Conservation (phyloP, 2,888 invertebrate genomes). For the Nemotelus nigrinus region DNA sequence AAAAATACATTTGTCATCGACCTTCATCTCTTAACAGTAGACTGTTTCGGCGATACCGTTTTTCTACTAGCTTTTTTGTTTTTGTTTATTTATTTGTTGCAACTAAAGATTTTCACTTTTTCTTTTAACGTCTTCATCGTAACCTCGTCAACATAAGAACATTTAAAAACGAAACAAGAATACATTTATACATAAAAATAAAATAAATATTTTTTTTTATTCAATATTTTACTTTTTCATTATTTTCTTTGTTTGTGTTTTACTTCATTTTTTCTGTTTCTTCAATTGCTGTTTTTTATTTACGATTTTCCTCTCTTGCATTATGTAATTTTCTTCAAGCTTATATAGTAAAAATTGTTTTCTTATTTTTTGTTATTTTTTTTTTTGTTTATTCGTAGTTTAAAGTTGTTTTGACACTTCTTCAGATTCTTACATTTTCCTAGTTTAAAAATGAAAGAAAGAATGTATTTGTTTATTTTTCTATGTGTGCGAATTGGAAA, state of each 20-base stretch:
- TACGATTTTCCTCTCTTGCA: constrained; percentile 32
- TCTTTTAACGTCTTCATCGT: no score
- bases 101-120: no score
- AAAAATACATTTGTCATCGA: constrained; percentile 40
- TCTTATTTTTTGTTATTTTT: constrained; percentile 45
- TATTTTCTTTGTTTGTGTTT: constrained; percentile 40
- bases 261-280: constrained; percentile 26
- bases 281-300: constrained; percentile 37
- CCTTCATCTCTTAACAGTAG: constrained; percentile 38
- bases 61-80: not conserved
- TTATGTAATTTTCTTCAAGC: not conserved
- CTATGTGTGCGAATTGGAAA: no score
- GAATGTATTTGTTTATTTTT: constrained; percentile 24
- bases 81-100: no score
- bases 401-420: not conserved
- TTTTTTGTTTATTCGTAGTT: constrained; percentile 28
- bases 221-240: constrained; percentile 50
- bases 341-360: constrained; percentile 47
- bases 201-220: constrained; percentile 53
- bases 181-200: constrained; percentile 55
- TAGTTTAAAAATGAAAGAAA: constrained; percentile 36
- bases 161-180: constrained; percentile 53
- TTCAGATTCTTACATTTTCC: constrained; percentile 35
- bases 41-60: not conserved
- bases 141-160: constrained; percentile 45